phyloP scores from a whole-genome alignment of 1,140 invertebrate species.

The Brachionus koreanus region DNA sequence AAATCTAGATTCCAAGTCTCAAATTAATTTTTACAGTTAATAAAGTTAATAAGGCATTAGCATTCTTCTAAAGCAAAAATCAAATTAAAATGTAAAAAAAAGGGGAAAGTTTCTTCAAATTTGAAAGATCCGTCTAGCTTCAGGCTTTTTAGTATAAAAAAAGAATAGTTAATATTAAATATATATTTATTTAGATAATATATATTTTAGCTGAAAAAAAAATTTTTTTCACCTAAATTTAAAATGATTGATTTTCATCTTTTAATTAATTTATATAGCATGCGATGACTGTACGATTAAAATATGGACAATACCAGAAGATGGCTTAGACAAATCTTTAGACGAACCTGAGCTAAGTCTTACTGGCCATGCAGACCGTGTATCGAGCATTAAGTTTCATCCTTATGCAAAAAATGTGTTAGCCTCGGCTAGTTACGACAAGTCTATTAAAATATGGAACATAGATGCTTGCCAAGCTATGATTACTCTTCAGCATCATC shows the following conservation, averaged over 20 bases:
- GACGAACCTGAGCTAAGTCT: conserved; percentile 63
- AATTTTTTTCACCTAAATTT: no score
- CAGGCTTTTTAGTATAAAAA: no score
- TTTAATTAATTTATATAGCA: background rate
- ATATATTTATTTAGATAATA: no score
- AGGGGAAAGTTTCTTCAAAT: no score
- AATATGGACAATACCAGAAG: conserved; percentile 71
- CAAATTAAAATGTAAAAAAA: no score
- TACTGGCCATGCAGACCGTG: conserved; percentile 77
- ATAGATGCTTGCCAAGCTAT: conserved; percentile 48
- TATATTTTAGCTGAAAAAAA: no score
- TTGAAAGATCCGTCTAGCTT: no score
- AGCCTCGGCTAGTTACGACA: conserved; percentile 79
- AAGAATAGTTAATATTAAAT: no score
- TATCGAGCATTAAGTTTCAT: conserved; percentile 84
- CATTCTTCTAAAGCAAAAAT: no score
- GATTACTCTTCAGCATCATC: conserved; percentile 61
- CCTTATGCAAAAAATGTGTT: conserved; percentile 78
- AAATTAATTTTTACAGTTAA: no score
- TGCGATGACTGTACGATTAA: conserved; percentile 85
- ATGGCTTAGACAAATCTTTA: conserved; percentile 69
- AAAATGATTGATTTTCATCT: background rate
- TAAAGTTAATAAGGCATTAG: no score
- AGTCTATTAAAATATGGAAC: conserved; percentile 81
- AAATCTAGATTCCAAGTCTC: no score